phyloP scores from a whole-genome alignment of 2,113 vertebrate genomes.

The Cavia porcellus region DNA sequence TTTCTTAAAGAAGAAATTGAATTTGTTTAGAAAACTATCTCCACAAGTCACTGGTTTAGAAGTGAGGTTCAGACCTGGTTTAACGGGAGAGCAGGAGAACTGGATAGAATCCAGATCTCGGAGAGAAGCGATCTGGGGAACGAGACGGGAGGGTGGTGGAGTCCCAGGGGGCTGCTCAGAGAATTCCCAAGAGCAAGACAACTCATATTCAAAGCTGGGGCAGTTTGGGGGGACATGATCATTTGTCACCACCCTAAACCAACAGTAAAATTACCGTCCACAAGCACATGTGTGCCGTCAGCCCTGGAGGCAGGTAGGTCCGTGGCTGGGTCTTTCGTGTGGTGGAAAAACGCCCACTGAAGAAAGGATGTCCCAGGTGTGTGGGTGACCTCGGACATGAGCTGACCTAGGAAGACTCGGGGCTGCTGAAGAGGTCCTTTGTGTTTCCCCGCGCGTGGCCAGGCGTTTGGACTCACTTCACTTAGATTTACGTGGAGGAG shows the following conservation, averaged over 20 bases:
- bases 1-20: slow-evolving; percentile 9
- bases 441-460: neutral
- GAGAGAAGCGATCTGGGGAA: neutral
- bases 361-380: neutral
- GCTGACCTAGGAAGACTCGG: neutral
- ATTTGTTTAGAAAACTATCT: slow-evolving; percentile 35
- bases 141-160: neutral
- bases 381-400: neutral
- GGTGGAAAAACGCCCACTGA: neutral
- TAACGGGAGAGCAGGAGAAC: neutral
- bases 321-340: neutral
- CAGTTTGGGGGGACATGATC: slow-evolving; percentile 13
- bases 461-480: neutral
- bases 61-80: neutral
- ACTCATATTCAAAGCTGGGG: neutral
- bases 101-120: neutral
- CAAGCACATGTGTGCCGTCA: neutral
- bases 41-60: neutral
- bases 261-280: neutral
- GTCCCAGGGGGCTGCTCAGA: neutral
- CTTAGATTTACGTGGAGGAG: neutral
- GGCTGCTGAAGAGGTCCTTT: neutral
- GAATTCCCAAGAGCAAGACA: neutral
- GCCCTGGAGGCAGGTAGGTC: neutral
- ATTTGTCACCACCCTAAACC: neutral